A percentile compares a stretch with the other conserved stretches of the same genome.
These are phyloP conservation scores for Propithecus perrieri DNA, from an alignment of 2,797 vertebrate species.

Conservation along the genomic window DNA sequence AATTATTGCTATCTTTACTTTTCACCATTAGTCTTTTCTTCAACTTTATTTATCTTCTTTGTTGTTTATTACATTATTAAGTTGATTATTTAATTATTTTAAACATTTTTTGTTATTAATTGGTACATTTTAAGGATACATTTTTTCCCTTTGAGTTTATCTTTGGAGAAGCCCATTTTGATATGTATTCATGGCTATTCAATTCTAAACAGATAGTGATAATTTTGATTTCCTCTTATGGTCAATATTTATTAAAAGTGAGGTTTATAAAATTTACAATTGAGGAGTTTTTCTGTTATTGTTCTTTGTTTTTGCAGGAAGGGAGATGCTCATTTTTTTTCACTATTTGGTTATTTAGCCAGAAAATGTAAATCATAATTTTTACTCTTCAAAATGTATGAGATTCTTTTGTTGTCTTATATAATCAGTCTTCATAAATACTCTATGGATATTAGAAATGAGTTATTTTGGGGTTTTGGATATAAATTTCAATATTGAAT, in stretches of 20 bases:
- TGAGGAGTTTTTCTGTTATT: not conserved
- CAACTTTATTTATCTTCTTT: not conserved
- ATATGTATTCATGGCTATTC: not conserved
- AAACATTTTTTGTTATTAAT: not conserved
- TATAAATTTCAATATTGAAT: not conserved
- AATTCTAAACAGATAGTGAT: not conserved
- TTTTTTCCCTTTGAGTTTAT: not conserved
- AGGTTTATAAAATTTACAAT: not conserved
- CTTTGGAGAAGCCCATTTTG: not conserved
- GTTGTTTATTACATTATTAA: not conserved
- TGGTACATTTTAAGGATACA: not conserved
- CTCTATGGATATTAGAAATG: not conserved
- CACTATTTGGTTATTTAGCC: not conserved
- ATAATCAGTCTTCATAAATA: not conserved
- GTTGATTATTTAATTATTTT: not conserved
- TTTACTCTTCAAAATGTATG: not conserved
- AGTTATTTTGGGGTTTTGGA: not conserved
- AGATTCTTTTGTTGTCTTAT: not conserved
- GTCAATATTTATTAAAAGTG: not conserved
- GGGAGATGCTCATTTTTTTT: not conserved
- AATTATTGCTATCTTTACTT: not conserved
- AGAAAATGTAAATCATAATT: not conserved
- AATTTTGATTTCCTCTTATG: constrained; percentile 42
- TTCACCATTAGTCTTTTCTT: not conserved
- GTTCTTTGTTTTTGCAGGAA: not conserved